Evolutionary conservation across 53 echinoderm and acorn worm species (phyloP).

Genomic region (Hippasteria phrygiana): DNA sequence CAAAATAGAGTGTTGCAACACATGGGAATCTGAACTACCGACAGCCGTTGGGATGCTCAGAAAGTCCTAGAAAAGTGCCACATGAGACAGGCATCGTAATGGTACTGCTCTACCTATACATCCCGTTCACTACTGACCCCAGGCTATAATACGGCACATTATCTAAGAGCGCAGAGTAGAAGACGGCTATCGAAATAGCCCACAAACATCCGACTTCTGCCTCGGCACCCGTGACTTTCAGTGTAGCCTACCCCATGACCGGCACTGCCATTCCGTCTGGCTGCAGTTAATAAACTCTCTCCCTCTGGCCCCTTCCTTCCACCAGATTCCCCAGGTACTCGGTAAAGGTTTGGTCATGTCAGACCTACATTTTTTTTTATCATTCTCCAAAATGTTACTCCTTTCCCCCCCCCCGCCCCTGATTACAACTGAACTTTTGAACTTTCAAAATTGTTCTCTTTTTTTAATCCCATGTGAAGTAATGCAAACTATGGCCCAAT

Average conservation of each 20-base stretch:
- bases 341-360: constrained; percentile 8
- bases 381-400: background rate
- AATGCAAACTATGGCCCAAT: too few relatives aligned
- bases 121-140: too few relatives aligned
- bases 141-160: too few relatives aligned
- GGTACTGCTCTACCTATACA: background rate
- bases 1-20: too few relatives aligned
- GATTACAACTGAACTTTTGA: constrained; percentile 19
- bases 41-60: too few relatives aligned
- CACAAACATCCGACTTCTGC: background rate
- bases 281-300: background rate
- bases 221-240: background rate
- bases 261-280: background rate
- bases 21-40: too few relatives aligned
- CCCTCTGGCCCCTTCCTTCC: constrained; percentile 31
- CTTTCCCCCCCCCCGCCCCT: background rate
- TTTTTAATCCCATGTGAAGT: too few relatives aligned
- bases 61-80: too few relatives aligned
- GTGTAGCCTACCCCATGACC: background rate
- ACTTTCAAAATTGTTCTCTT: background rate
- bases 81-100: too few relatives aligned
- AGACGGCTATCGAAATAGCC: background rate
- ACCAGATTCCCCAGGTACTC: constrained; percentile 15
- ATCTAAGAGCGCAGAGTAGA: background rate
- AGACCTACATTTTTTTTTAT: constrained; percentile 17